Evolutionary conservation across 2,888 invertebrate genomes (phyloP), one percentile per base, ranked within the genome.

Genomic region (Eristalis tenax): DNA sequence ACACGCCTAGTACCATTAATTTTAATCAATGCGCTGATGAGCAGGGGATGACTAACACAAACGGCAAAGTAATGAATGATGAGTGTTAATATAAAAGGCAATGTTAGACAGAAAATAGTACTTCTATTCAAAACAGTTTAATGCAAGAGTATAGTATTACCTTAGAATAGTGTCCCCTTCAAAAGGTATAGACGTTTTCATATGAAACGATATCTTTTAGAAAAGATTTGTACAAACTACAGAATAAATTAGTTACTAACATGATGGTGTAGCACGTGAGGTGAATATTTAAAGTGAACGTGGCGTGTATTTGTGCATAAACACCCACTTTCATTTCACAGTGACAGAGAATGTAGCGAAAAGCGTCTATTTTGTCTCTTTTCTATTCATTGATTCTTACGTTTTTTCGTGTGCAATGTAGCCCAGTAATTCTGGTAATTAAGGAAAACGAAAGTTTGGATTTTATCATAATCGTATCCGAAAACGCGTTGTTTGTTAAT

Each of bases 41-140:
- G 40, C 65, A 65, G 64, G 50, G n/a, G 75, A 86, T 83, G 86
- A 86, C 70, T 83, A 86, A 86, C 26, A 78, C 70, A 63, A 79
- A 66, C 74, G 85, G 78, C 82, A 78, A 50, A 68, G 64, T 63
- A 73, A 85, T 68, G 59, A 50, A 43, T 81, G 63, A 75, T 81
- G 63, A 75, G 15, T 70, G n/a, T 32, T 68, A 28, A 59, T 59
- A 61, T 79, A 43, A 32, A 66, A 56, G 32, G 43, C 43, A 61
- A 78, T 23, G 59, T 13, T 59, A 15, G 6, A 8, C 2, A 18
- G 6, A 8, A 50, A 50, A 4, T 43, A 43, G 43, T 18, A 15
- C 15, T 6, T 15, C 0, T 43, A 43, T 43, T 43, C n/a, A 4
- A 43, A 13, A 5, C n/a, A 4, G 43, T 43, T 43, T 15, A 6